Conservation (phyloP, 2,888 invertebrate genomes). For the Drosophila vallismaia region DNA sequence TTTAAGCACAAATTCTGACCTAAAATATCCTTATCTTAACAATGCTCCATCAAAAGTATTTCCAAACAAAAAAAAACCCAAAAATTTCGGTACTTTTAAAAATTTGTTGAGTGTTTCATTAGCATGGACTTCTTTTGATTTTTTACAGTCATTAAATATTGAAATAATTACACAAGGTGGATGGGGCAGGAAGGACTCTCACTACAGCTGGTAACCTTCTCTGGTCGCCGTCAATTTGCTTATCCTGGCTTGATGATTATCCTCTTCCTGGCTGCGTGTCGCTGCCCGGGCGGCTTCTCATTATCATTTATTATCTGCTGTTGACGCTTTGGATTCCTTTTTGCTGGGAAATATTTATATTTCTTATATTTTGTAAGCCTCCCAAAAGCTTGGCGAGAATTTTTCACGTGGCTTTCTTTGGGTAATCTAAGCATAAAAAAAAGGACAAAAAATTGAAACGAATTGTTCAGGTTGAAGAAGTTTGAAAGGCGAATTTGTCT, state of each 20-base stretch:
- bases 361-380: conserved; percentile 20
- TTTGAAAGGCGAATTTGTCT: conserved; percentile 19
- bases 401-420: conserved; percentile 14
- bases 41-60: too few species aligned
- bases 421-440: conserved; percentile 21
- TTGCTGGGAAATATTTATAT: conserved; percentile 25
- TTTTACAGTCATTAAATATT: conserved; percentile 65
- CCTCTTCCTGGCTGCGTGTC: conserved; percentile 27
- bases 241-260: conserved; percentile 41
- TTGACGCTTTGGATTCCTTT: conserved; percentile 45
- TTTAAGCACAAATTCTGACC: too few species aligned
- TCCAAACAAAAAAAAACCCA: not conserved
- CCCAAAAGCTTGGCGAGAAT: conserved; percentile 6
- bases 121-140: conserved; percentile 58
- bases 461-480: conserved; percentile 31
- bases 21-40: too few species aligned
- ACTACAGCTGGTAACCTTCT: conserved; percentile 27
- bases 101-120: conserved; percentile 31
- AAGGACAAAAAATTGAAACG: conserved; percentile 12
- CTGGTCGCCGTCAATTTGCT: conserved; percentile 33
- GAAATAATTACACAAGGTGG: conserved; percentile 58
- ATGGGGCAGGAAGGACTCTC: not conserved
- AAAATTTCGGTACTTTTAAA: not conserved
- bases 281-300: conserved; percentile 43
- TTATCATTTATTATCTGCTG: conserved; percentile 66